Evolutionary conservation across 2,113 vertebrate genomes (phyloP).

Genomic region (Gambusia affinis): DNA sequence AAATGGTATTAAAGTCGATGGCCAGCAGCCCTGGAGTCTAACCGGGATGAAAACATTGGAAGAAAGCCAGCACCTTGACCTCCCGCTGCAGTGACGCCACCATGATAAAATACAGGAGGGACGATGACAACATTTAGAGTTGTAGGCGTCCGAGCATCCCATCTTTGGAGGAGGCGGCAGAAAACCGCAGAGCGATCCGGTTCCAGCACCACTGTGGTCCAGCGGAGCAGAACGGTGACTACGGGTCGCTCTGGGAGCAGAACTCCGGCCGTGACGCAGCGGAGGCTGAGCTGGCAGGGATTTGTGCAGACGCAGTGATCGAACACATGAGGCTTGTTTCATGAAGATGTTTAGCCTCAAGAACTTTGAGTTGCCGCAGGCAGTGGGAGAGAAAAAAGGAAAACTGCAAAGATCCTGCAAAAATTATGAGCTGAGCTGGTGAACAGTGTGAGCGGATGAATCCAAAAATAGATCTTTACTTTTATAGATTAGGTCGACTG

Average conservation of each 20-base stretch:
- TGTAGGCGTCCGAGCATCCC: constrained; percentile 7
- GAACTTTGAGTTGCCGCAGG: constrained; percentile 21
- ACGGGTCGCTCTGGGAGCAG: constrained; percentile 15
- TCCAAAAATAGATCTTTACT: no score
- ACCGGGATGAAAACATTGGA: constrained; percentile 38
- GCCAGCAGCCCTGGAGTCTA: constrained; percentile 34
- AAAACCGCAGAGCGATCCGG: constrained; percentile 18
- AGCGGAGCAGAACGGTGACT: constrained; percentile 67
- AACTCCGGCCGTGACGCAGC: constrained; percentile 10
- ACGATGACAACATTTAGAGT: constrained; percentile 39
- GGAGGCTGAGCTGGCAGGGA: constrained; percentile 42
- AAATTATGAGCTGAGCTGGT: no score
- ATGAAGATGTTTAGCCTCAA: neutral
- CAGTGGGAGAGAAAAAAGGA: constrained; percentile 23
- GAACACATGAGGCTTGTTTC: constrained; percentile 17
- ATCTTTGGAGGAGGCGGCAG: constrained; percentile 22
- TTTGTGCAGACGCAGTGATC: constrained; percentile 38
- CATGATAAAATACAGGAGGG: constrained; percentile 2
- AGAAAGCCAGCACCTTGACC: constrained; percentile 55
- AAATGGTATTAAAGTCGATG: constrained; percentile 44
- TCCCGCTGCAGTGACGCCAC: constrained; percentile 28
- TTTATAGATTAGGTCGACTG: no score
- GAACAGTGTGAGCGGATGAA: no score
- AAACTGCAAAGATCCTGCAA: neutral
- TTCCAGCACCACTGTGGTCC: constrained; percentile 40